Conservation (phyloP, 2,888 invertebrate genomes). For the Apotomis betuletana region DNA sequence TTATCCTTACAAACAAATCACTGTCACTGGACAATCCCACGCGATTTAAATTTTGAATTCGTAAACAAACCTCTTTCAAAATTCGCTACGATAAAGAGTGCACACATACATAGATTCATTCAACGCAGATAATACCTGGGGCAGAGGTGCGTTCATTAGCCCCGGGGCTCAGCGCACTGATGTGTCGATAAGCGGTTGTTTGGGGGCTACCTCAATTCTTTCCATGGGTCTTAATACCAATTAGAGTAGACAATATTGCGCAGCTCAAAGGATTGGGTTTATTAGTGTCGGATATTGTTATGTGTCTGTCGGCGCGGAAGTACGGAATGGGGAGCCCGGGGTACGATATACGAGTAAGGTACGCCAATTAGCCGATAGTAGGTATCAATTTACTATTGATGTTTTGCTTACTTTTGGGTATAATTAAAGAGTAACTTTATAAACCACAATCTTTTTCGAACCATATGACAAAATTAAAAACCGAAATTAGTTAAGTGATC, state of each 20-base stretch:
- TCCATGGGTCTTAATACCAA: constrained; percentile 77
- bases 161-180: constrained; percentile 62
- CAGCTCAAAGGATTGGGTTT: constrained; percentile 75
- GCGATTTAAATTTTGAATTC: neutral
- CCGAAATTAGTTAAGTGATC: too few species aligned
- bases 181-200: constrained; percentile 78
- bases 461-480: too few species aligned
- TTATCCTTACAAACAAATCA: neutral
- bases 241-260: constrained; percentile 79
- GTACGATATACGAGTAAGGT: constrained; percentile 23
- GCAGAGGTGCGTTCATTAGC: constrained; percentile 69
- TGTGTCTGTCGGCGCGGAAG: constrained; percentile 66
- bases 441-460: too few species aligned
- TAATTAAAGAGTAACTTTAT: neutral
- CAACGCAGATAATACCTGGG: constrained; percentile 66
- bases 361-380: constrained; percentile 37
- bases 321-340: constrained; percentile 41
- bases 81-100: constrained; percentile 16
- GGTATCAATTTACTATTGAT: constrained; percentile 36
- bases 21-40: neutral
- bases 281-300: constrained; percentile 81
- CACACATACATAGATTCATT: constrained; percentile 26
- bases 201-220: constrained; percentile 77
- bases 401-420: constrained; percentile 9
- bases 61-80: constrained; percentile 1